A percentile compares a stretch with the other conserved stretches of the same genome.
phyloP scores from a whole-genome alignment of 2,888 invertebrate species.

The Euproctis similis region DNA sequence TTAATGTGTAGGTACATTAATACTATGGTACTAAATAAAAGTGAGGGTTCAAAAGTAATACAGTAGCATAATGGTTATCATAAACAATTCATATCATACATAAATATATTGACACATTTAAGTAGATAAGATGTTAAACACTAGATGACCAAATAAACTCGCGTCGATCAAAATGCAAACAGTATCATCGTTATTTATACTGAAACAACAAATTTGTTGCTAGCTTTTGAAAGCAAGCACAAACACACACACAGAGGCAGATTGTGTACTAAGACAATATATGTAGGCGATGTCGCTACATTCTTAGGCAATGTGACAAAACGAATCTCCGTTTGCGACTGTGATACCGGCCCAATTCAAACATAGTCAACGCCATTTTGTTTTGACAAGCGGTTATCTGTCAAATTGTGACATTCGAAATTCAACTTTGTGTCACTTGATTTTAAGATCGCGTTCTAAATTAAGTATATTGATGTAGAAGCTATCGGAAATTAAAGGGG shows the following conservation, averaged over 20 bases:
- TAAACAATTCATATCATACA: conserved; percentile 64
- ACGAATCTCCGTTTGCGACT: conserved; percentile 74
- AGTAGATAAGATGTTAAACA: conserved; percentile 36
- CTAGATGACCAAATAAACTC: conserved; percentile 59
- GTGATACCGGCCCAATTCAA: conserved; percentile 76
- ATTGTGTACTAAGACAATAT: conserved; percentile 73
- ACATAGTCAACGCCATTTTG: conserved; percentile 74
- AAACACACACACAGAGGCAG: conserved; percentile 68
- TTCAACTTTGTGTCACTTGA: conserved; percentile 33
- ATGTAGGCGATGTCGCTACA: conserved; percentile 66
- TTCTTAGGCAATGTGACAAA: conserved; percentile 75
- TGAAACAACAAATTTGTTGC: conserved; percentile 75
- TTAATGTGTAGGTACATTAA: no score
- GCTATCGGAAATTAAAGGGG: conserved; percentile 75
- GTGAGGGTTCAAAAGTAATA: conserved; percentile 1
- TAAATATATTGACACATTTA: conserved; percentile 57
- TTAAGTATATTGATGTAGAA: conserved; percentile 41
- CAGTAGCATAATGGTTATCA: conserved; percentile 39
- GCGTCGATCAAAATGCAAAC: conserved; percentile 71
- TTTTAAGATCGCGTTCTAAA: conserved; percentile 38
- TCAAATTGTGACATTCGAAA: conserved; percentile 30
- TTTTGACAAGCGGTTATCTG: conserved; percentile 72
- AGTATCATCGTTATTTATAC: conserved; percentile 74
- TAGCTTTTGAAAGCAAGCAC: conserved; percentile 73
- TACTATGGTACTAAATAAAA: no score